Evolutionary conservation across 2,888 invertebrate species (phyloP), one percentile per base, ranked within the genome.

Genomic region (Brachypalpus laphriformis): DNA sequence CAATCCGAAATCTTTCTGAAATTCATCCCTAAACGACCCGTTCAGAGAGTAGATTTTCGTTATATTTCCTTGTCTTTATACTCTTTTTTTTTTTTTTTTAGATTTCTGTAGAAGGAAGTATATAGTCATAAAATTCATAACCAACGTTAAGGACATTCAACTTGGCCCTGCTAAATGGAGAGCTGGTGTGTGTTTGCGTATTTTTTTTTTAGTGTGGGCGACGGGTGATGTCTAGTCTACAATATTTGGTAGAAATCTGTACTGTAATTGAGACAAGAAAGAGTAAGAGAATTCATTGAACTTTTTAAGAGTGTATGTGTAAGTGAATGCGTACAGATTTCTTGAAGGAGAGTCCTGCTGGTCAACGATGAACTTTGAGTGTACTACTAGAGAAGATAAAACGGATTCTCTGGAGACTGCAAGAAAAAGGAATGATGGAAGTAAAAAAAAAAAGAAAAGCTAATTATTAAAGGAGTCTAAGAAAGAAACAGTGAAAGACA

Each of bases 131-230:
- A 82, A 82, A 82, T 82, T 78, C 68, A 74, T 75, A 81, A 75
- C 81, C 70, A 85, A 81, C 57, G 49, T 65, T 70, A 70, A 85
- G 83, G 81, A 85, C 83, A 47, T 83, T 83, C 83, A 83, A 83
- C 83, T 75, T 80, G 83, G 83, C 75, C 80, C 61, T 74, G 56
- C 57, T 70, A 70, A 65, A 65, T 56, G 61, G 66, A 14, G 34
- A 37, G 18, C 28, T 40, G 2, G 34, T 68, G 16, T 65, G 31
- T 65, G 45, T 74, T 22, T 61, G 16, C 47, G 31, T 61, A 16
- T 61, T 57, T 40, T 56, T 56, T 57, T 31, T n/a, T 11, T 28
- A 8, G 34, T 4, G 2, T 31, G 28, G 47, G 34, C 7, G 18
- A 28, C 25, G 37, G 72, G 42, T 77, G 2, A 63, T 78, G 82